Conservation (phyloP, 2,797 vertebrate species). For the Gymnoscopelus braueri region DNA sequence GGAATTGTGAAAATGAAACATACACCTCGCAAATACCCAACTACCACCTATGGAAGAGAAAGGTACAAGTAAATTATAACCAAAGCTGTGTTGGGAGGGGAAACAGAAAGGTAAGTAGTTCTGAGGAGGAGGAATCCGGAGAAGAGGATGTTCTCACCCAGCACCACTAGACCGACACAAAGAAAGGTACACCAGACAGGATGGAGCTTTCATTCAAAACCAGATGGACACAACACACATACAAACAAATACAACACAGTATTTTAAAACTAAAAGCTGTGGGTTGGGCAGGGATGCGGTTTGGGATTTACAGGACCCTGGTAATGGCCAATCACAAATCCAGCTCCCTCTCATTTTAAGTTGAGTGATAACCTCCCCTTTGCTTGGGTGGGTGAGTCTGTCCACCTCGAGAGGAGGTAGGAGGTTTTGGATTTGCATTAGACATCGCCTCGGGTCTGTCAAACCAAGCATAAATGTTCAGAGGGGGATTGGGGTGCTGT, state of each 20-base stretch:
- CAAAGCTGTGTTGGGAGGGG: constrained; percentile 16
- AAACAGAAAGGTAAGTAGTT: constrained; percentile 34
- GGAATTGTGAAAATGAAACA: constrained; percentile 9
- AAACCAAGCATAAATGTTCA: constrained; percentile 42
- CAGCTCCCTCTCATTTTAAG: constrained; percentile 8
- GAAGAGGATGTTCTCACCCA: constrained; percentile 29
- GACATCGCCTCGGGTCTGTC: constrained; percentile 50
- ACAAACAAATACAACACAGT: constrained; percentile 49
- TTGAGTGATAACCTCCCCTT: background rate
- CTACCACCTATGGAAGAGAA: constrained; percentile 37
- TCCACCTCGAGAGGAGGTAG: constrained; percentile 1
- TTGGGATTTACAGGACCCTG: constrained; percentile 43
- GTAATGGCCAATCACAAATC: constrained; percentile 56
- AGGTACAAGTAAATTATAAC: constrained; percentile 20
- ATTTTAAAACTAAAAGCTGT: constrained; percentile 32
- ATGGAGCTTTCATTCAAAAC: constrained; percentile 43
- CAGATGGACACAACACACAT: constrained; percentile 42
- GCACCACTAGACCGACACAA: constrained; percentile 40
- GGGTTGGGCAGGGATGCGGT: constrained; percentile 28
- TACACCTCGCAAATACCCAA: constrained; percentile 21
- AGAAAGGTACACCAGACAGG: constrained; percentile 33
- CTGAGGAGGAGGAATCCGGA: constrained; percentile 10
- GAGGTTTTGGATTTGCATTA: constrained; percentile 46
- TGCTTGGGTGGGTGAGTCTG: background rate
- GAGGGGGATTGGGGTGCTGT: constrained; percentile 45